Conservation (phyloP, 2,888 invertebrate genomes). For the Eurytoma adleriae region DNA sequence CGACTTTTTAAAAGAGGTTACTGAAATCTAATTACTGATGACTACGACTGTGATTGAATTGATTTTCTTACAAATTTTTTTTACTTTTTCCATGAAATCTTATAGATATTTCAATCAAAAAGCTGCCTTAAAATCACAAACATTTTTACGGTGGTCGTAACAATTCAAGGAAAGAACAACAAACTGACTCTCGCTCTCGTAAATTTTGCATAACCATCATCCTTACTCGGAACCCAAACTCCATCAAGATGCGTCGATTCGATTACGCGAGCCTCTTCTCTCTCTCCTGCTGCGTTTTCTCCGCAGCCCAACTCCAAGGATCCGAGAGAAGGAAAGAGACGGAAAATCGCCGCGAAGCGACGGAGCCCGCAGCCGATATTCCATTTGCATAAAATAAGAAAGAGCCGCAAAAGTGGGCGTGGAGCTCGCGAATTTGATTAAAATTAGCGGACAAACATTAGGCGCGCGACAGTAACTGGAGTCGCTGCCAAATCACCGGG, state of each 20-base stretch:
- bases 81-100: background rate
- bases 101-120: no score
- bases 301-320: background rate
- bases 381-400: slow-evolving; percentile 44
- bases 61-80: background rate
- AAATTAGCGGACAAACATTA: slow-evolving; percentile 52
- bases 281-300: background rate
- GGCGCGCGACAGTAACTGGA: slow-evolving; percentile 43
- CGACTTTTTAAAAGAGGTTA: no score
- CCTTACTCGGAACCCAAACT: slow-evolving; percentile 22
- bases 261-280: slow-evolving; percentile 12
- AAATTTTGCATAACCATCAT: slow-evolving; percentile 30
- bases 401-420: background rate
- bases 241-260: slow-evolving; percentile 40
- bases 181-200: background rate
- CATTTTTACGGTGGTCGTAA: background rate
- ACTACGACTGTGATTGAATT: background rate
- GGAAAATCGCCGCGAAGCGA: background rate
- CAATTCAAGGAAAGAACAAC: slow-evolving; percentile 23
- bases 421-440: slow-evolving; percentile 43
- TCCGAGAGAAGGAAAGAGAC: background rate
- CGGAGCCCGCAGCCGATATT: background rate
- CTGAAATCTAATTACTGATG: no score
- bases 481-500: slow-evolving; percentile 69
- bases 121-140: no score